Evolutionary conservation across 1,140 invertebrate genomes (phyloP).

Genomic region (Chelonus insularis): DNA sequence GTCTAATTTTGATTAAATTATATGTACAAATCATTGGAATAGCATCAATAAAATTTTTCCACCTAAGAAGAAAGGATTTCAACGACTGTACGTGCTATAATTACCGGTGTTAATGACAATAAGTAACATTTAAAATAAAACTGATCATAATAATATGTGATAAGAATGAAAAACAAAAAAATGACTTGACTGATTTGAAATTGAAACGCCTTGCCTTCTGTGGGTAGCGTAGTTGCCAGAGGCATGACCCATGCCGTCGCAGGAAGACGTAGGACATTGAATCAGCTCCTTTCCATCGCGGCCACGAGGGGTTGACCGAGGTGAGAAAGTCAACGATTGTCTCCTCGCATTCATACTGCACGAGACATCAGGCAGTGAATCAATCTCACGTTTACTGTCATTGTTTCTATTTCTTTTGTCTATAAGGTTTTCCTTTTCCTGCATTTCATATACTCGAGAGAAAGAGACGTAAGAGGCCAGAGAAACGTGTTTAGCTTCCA

Average conservation of each 20-base stretch:
- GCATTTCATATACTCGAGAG: not conserved
- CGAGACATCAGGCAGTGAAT: constrained; percentile 30
- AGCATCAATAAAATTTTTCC: too few species aligned
- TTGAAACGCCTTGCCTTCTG: constrained; percentile 64
- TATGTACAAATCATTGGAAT: too few species aligned
- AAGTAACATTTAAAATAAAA: too few species aligned
- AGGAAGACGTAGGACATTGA: constrained; percentile 74
- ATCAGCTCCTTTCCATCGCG: constrained; percentile 71
- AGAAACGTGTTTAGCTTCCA: constrained; percentile 5
- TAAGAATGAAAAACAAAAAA: not conserved
- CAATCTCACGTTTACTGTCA: constrained; percentile 1
- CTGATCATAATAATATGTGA: too few species aligned
- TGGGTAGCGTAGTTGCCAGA: constrained; percentile 77
- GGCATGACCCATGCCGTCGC: constrained; percentile 75
- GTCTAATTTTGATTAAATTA: too few species aligned
- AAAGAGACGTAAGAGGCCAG: not conserved
- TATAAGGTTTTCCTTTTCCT: not conserved
- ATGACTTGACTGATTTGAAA: constrained; percentile 28
- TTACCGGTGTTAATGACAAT: too few species aligned
- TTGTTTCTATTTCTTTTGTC: not conserved
- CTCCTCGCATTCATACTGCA: constrained; percentile 58
- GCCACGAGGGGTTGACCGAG: constrained; percentile 58
- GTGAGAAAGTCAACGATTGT: constrained; percentile 58
- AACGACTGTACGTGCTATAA: too few species aligned
- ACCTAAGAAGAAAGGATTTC: too few species aligned